Evolutionary conservation across 2,797 vertebrate species (phyloP).

Genomic region (Pelodytes ibericus): DNA sequence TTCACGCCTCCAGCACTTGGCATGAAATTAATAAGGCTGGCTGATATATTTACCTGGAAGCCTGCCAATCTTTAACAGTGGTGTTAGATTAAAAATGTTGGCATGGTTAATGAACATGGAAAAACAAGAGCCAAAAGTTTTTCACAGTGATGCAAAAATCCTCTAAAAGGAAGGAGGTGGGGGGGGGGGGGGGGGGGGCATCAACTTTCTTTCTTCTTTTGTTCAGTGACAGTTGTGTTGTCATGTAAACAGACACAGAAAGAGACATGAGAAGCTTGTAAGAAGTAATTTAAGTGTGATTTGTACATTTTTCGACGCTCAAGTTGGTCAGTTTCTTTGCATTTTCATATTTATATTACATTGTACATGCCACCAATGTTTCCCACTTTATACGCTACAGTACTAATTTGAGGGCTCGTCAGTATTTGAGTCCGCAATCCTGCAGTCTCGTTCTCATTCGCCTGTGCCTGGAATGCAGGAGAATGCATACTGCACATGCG

Average conservation of each 20-base stretch:
- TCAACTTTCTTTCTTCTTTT: conserved; percentile 70
- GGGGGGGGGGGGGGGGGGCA: conserved; percentile 78
- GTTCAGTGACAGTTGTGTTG: conserved; percentile 22
- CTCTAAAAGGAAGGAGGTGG: conserved; percentile 59
- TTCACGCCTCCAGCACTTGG: conserved; percentile 87
- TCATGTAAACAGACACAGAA: conserved; percentile 6
- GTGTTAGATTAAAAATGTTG: conserved; percentile 89
- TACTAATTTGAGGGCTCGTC: too few species aligned
- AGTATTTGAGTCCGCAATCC: too few species aligned
- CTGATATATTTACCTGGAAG: conserved; percentile 89
- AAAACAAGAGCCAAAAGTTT: conserved; percentile 83
- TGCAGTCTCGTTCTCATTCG: too few species aligned
- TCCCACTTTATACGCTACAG: too few species aligned
- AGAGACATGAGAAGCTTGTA: neutral
- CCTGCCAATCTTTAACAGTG: conserved; percentile 88
- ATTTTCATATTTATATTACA: too few species aligned
- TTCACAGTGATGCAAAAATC: conserved; percentile 79
- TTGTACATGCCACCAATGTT: too few species aligned
- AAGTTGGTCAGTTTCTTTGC: too few species aligned
- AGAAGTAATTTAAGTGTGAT: too few species aligned
- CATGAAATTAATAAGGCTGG: conserved; percentile 92
- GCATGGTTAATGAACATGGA: conserved; percentile 87
- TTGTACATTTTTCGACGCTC: too few species aligned
- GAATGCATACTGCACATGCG: too few species aligned
- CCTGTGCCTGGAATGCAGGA: too few species aligned